Evolutionary conservation across 2,113 vertebrate genomes (phyloP).

Genomic region (Lichenostomus cassidix): DNA sequence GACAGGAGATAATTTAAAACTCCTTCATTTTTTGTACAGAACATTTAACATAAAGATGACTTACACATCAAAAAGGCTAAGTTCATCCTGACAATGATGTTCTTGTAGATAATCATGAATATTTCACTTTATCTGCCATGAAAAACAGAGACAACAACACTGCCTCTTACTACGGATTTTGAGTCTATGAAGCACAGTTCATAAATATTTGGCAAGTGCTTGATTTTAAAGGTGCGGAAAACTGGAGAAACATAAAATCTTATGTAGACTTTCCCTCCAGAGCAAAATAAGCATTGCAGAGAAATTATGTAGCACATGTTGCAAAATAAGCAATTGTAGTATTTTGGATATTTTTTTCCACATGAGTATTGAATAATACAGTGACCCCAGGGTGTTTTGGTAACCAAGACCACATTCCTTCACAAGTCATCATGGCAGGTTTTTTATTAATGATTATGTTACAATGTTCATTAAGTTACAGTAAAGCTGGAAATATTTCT

Average conservation of each 20-base stretch:
- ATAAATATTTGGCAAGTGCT: not conserved
- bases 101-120: not conserved
- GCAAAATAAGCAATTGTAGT: not conserved
- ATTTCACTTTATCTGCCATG: not conserved
- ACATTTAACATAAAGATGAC: not conserved
- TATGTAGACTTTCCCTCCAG: not conserved
- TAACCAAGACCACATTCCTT: slow-evolving; percentile 37
- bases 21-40: not conserved
- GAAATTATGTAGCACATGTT: not conserved
- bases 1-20: not conserved
- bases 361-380: not conserved
- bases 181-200: fast-evolving
- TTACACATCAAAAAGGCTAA: not conserved
- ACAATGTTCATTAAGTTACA: not conserved
- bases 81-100: not conserved
- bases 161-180: not conserved
- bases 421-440: not conserved
- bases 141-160: not conserved
- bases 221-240: not conserved
- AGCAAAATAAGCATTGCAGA: not conserved
- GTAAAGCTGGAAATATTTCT: not conserved
- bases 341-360: not conserved
- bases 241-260: not conserved
- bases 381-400: not conserved
- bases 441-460: not conserved